A percentile compares a stretch with the other conserved stretches of the same genome.
Conservation (phyloP, 2,888 invertebrate genomes). For the Erebia palarica region DNA sequence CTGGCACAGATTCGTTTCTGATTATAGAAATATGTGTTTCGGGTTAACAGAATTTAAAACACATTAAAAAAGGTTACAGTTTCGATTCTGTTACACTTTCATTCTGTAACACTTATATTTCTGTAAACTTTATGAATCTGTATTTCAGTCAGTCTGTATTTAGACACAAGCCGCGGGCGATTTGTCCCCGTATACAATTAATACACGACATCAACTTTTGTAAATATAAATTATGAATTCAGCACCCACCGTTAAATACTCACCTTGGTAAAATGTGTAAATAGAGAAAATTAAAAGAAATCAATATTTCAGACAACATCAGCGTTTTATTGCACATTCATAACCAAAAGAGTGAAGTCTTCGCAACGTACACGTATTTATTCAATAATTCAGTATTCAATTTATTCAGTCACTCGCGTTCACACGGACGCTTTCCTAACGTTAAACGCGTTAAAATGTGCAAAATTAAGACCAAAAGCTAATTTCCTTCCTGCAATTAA, state of each 20-base stretch:
- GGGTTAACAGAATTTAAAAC: too few species aligned
- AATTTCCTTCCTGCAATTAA: too few species aligned
- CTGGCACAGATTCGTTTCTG: too few species aligned
- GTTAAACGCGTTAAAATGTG: neutral
- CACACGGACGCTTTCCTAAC: neutral
- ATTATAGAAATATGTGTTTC: too few species aligned
- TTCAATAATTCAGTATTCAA: too few species aligned
- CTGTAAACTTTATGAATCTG: too few species aligned
- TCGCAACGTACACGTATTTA: neutral
- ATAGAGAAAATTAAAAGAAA: conserved; percentile 39
- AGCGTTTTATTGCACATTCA: conserved; percentile 33
- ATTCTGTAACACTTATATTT: too few species aligned
- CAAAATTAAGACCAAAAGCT: neutral
- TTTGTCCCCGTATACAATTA: neutral
- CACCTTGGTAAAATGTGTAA: conserved; percentile 52
- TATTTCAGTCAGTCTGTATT: too few species aligned
- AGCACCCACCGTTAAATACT: conserved; percentile 68
- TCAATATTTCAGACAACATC: conserved; percentile 27
- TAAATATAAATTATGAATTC: conserved; percentile 48
- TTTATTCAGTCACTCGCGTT: neutral
- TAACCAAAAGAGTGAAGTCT: conserved; percentile 19
- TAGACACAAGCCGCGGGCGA: too few species aligned
- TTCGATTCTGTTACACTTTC: too few species aligned
- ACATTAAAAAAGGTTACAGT: too few species aligned
- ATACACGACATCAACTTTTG: conserved; percentile 42